Evolutionary conservation across 2,797 vertebrate genomes (phyloP), one percentile per base, ranked within the genome.

Genomic region (Telmatherina bonti): DNA sequence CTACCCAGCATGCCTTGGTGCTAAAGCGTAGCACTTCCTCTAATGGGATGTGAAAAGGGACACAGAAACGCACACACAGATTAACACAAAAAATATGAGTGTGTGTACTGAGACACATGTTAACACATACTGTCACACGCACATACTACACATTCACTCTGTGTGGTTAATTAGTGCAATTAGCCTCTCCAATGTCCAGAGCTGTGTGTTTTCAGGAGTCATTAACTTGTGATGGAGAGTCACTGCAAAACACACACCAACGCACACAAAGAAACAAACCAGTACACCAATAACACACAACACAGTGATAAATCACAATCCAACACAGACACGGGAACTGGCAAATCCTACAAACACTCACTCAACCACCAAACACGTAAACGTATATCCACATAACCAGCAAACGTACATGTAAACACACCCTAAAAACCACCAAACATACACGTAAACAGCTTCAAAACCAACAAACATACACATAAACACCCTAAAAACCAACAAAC

Each of bases 151-250:
- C n/a, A 72, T 62, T 81, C 76, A 74, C 81, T 18, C 72, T 33
- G 60, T 84, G 86, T 79, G 82, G 78, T 71, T 94, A 95, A 96
- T 97, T 96, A 95, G 92, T 94, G 90, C 93, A 95, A 92, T 94
- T 93, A 95, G 88, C 92, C 87, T 88, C 93, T 95, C 88, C 89
- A 84, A 84, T 87, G 92, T 94, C 90, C 92, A 70, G 87, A 95
- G 88, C 89, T 76, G 54, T 78, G 74, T 88, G 83, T 86, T 90
- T 83, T 91, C 84, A 88, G 91, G 88, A 94, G 93, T 93, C 92
- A 93, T 94, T 95, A 94, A 93, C 93, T 88, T 15, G n/a, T 31
- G 69, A 84, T 85, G 82, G n/a, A n/a, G 53, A 88, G 67, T 67
- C 64, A 31, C 78, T 16, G 53, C 33, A 22, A 69, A 68, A 70